Evolutionary conservation across 1,140 invertebrate species (phyloP), one percentile per base, ranked within the genome.

Genomic region (Bombus huntii): DNA sequence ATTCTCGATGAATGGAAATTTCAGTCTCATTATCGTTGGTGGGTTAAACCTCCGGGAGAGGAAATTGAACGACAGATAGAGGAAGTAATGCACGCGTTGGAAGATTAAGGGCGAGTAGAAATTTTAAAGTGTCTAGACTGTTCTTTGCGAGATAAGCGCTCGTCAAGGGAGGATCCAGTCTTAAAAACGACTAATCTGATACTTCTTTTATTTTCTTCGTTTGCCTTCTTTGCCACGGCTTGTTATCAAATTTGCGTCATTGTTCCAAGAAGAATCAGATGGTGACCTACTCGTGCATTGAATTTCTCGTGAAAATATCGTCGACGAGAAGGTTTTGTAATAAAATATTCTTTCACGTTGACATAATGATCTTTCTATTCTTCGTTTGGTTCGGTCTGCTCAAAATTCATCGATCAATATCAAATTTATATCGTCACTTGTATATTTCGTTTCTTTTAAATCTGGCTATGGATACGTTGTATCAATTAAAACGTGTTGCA

Each of bases 121-220:
- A 73, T 42, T 6, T 75, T 9, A 28, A 75, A 75, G 59, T 37
- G 71, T 31, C 10, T 59, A n/a, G 31, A 53, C 42, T 13, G 57
- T 42, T 74, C 70, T 53, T 53, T 44, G 31, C 62, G 81, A 68
- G 81, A 77, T 77, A 97, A 74, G 71, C 39, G 39, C 25, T 42
- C 39, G 12, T 31, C 68, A 62, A 76, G 68, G 18, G 59, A 47
- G 44, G 15, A 53, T 37, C 59, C 59, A 31, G 3, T 59, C 57
- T 31, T 8, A 25, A 37, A 31, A 70, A 74, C 25, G 44, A 83
- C 34, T 70, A 77, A 83, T 57, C 72, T 22, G 31, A 42, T 85
- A 34, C 3, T 31, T 25, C 9, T 47, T 44, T 37, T 65, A 3
- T 37, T 57, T 68, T 31, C 12, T 10, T 37, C 71, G 42, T 72